Evolutionary conservation across 1,140 invertebrate species (phyloP).

Genomic region (Ceratina calcarata): DNA sequence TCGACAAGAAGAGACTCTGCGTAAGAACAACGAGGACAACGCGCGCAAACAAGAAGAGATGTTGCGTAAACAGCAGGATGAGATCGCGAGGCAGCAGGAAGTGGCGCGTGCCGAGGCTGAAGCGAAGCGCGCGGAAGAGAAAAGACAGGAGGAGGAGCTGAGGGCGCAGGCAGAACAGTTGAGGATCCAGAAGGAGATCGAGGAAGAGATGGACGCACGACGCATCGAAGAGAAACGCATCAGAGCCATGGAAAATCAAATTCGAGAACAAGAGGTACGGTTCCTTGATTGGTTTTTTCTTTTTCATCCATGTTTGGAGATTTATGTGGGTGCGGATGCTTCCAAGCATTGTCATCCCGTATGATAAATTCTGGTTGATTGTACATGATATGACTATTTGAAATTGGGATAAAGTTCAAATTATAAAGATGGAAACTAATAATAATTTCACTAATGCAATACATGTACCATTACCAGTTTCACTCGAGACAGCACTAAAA

Average conservation of each 20-base stretch:
- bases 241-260: conserved; percentile 81
- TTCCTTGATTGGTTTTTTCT: background rate
- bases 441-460: no score
- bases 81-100: conserved; percentile 59
- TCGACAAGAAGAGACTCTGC: conserved; percentile 72
- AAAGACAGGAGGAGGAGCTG: conserved; percentile 66
- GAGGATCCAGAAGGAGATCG: conserved; percentile 65
- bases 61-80: conserved; percentile 65
- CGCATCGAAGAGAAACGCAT: conserved; percentile 79
- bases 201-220: conserved; percentile 69
- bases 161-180: conserved; percentile 68
- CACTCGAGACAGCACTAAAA: no score
- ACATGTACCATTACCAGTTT: no score
- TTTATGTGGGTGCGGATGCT: conserved; percentile 7
- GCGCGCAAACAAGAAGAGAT: conserved; percentile 72
- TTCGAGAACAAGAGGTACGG: conserved; percentile 81
- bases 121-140: conserved; percentile 42
- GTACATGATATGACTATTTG: background rate
- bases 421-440: no score
- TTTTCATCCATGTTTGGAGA: background rate
- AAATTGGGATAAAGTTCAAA: background rate
- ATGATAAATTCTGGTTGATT: background rate
- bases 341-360: background rate
- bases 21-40: conserved; percentile 75
- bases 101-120: conserved; percentile 31